Conservation (phyloP, 1,140 invertebrate species). For the Gryllus bimaculatus region DNA sequence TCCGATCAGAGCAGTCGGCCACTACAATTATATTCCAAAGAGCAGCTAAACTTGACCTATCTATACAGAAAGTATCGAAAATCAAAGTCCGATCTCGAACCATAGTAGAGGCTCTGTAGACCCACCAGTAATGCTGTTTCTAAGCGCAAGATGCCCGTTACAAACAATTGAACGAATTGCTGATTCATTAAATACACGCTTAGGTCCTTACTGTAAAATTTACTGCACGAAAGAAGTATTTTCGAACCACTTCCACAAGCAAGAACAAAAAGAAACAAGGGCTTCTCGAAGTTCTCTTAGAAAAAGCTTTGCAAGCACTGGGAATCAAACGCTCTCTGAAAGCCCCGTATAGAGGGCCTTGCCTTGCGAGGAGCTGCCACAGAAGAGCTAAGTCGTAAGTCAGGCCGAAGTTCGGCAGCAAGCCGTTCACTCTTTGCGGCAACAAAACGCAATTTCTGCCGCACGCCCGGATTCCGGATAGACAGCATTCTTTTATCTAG, state of each 20-base stretch:
- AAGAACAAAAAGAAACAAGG: neutral
- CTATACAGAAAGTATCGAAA: no score
- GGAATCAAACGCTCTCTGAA: neutral
- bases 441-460: neutral
- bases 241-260: neutral
- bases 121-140: no score
- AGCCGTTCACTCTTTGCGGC: neutral
- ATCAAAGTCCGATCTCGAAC: no score
- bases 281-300: neutral
- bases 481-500: neutral
- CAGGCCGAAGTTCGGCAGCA: neutral
- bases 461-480: neutral
- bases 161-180: no score
- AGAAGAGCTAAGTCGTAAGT: neutral
- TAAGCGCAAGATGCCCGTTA: no score
- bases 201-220: neutral
- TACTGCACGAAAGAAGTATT: neutral
- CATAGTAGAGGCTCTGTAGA: no score
- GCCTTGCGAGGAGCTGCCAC: neutral
- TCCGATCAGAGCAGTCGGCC: no score
- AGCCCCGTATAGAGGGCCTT: neutral
- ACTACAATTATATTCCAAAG: no score
- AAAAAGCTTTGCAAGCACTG: neutral
- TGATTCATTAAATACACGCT: no score
- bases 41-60: no score